Percentiles rank a stretch among this genome's conserved stretches.
Evolutionary conservation across 2,888 invertebrate genomes (phyloP).

Genomic region (Diplazon laetatorius): DNA sequence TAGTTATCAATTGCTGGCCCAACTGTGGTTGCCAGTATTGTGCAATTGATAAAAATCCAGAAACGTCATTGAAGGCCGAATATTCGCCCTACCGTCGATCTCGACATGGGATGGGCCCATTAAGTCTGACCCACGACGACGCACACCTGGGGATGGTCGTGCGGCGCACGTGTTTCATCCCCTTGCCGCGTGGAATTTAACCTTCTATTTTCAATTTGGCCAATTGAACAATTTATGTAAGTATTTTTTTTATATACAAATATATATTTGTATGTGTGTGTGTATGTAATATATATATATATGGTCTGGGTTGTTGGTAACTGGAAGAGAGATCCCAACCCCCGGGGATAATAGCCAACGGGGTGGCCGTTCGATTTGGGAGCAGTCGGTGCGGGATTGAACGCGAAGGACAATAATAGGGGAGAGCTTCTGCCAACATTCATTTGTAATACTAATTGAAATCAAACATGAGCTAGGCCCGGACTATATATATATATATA

Average conservation of each 20-base stretch:
- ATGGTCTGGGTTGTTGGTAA: neutral
- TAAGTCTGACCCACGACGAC: too few species aligned
- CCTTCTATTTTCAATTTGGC: constrained; percentile 53
- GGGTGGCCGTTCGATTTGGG: constrained; percentile 41
- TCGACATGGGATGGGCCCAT: too few species aligned
- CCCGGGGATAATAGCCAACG: constrained; percentile 10
- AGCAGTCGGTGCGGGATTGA: constrained; percentile 55
- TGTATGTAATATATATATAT: too few species aligned
- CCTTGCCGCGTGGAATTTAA: constrained; percentile 17
- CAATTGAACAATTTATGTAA: constrained; percentile 53
- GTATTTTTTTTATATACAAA: too few species aligned
- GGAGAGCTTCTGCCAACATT: constrained; percentile 58
- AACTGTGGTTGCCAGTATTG: too few species aligned
- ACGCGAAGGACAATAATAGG: constrained; percentile 53
- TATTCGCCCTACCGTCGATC: too few species aligned
- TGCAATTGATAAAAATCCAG: too few species aligned
- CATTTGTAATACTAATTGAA: constrained; percentile 75
- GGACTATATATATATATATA: constrained; percentile 40
- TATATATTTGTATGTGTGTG: too few species aligned
- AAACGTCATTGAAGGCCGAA: too few species aligned
- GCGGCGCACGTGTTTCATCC: neutral
- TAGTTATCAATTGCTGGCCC: too few species aligned
- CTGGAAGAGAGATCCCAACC: neutral
- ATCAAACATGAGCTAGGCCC: constrained; percentile 69
- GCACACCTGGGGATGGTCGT: too few species aligned